Conservation (phyloP, 2,888 invertebrate genomes). For the Gari tellinella region DNA sequence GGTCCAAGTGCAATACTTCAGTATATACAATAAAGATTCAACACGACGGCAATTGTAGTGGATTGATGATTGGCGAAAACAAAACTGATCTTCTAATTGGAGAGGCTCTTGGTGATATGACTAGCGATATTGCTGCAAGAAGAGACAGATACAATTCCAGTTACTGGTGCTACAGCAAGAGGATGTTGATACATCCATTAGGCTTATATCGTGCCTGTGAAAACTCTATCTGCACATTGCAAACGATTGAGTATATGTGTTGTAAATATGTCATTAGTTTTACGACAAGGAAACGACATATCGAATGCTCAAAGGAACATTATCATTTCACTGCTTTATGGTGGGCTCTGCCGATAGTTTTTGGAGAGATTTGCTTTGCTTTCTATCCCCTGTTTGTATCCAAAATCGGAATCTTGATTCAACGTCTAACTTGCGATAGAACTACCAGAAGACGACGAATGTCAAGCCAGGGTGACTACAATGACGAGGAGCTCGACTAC, state of each 20-base stretch:
- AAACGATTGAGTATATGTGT: conserved; percentile 45
- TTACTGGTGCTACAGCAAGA: conserved; percentile 41
- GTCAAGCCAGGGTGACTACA: no score
- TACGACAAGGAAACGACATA: conserved; percentile 3
- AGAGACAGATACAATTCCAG: conserved; percentile 40
- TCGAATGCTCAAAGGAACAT: conserved; percentile 17
- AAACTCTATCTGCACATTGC: conserved; percentile 39
- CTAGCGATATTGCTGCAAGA: conserved; percentile 20
- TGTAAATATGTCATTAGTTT: conserved; percentile 24
- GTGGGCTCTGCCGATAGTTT: conserved; percentile 43
- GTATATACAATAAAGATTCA: conserved; percentile 5
- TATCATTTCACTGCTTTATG: conserved; percentile 28
- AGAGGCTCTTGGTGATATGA: conserved; percentile 33
- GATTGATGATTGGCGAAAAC: conserved; percentile 6
- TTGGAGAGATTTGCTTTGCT: conserved; percentile 32
- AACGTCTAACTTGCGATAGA: not conserved
- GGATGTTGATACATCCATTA: conserved; percentile 10
- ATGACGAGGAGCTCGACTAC: not conserved
- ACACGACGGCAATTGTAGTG: conserved; percentile 6
- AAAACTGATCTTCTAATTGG: conserved; percentile 33
- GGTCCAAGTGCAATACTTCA: conserved; percentile 12
- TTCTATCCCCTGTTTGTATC: conserved; percentile 38
- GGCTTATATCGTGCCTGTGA: conserved; percentile 27
- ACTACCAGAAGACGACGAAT: no score
- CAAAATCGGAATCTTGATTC: conserved; percentile 14